These are phyloP conservation scores for Clunio marinus DNA, from an alignment of 2,888 invertebrate genomes.

Conservation along the genomic window DNA sequence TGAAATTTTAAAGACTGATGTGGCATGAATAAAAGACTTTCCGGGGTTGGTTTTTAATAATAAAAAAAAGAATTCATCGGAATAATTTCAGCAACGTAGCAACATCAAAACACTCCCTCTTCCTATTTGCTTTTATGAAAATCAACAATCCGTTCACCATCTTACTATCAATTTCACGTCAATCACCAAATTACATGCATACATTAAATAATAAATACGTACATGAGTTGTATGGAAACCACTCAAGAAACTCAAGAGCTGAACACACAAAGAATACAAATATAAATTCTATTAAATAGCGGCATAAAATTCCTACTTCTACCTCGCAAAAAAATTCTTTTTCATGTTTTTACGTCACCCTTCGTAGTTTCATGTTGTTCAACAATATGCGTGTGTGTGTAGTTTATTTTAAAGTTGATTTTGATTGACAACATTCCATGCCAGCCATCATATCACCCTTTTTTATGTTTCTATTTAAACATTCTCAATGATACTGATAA, in stretches of 20 bases:
- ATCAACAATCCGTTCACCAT: slow-evolving; percentile 13
- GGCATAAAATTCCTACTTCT: no score
- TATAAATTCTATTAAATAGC: neutral
- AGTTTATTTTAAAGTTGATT: slow-evolving; percentile 25
- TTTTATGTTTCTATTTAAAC: neutral
- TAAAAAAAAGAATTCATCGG: neutral
- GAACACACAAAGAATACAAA: neutral
- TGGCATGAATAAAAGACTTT: neutral
- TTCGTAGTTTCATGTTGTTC: neutral
- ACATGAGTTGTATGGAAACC: neutral
- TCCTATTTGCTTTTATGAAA: slow-evolving; percentile 19
- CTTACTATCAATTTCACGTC: slow-evolving; percentile 39
- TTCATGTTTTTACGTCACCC: neutral
- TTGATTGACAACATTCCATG: slow-evolving; percentile 26
- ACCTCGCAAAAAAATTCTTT: neutral
- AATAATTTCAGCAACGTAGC: neutral
- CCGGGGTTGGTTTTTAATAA: neutral
- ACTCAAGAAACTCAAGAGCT: slow-evolving; percentile 28
- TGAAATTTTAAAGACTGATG: neutral
- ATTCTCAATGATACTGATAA: slow-evolving; percentile 20
- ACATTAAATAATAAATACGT: slow-evolving; percentile 27
- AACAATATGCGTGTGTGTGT: slow-evolving; percentile 17
- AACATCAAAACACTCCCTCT: neutral
- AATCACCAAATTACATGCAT: slow-evolving; percentile 39
- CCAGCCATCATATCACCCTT: neutral